phyloP scores from a whole-genome alignment of 2,888 invertebrate genomes.

The Galeopsomyia nigrocyanea region DNA sequence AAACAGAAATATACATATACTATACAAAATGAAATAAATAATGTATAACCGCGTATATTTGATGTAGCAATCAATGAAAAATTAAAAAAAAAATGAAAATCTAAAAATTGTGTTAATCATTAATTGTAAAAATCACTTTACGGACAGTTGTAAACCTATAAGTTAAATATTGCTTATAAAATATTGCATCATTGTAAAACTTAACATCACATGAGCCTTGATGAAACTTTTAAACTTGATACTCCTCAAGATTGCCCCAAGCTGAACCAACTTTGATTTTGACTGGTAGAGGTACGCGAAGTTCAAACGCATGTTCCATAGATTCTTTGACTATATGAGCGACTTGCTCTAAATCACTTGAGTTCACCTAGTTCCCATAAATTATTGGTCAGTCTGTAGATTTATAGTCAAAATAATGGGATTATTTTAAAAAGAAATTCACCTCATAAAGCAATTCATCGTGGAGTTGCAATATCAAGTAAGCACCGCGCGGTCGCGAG shows the following conservation, averaged over 20 bases:
- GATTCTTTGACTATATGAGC: slow-evolving; percentile 77
- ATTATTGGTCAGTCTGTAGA: neutral
- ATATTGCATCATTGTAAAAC: neutral
- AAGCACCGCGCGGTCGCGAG: slow-evolving; percentile 68
- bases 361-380: slow-evolving; percentile 71
- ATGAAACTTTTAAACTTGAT: slow-evolving; percentile 45
- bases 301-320: slow-evolving; percentile 84
- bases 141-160: too few relatives aligned
- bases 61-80: neutral
- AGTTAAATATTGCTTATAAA: too few relatives aligned
- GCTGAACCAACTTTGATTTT: slow-evolving; percentile 85
- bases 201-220: neutral
- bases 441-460: slow-evolving; percentile 96
- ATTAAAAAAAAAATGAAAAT: slow-evolving; percentile 1
- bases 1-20: too few relatives aligned
- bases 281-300: slow-evolving; percentile 88
- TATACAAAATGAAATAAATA: too few relatives aligned
- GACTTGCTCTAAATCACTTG: slow-evolving; percentile 72
- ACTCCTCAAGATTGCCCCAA: slow-evolving; percentile 79
- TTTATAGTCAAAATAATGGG: neutral
- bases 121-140: too few relatives aligned
- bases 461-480: slow-evolving; percentile 91
- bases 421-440: slow-evolving; percentile 43
- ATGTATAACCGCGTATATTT: too few relatives aligned
- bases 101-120: neutral